These are phyloP conservation scores for Chiloscyllium plagiosum DNA, from an alignment of 2,113 vertebrate species.

Conservation along the genomic window DNA sequence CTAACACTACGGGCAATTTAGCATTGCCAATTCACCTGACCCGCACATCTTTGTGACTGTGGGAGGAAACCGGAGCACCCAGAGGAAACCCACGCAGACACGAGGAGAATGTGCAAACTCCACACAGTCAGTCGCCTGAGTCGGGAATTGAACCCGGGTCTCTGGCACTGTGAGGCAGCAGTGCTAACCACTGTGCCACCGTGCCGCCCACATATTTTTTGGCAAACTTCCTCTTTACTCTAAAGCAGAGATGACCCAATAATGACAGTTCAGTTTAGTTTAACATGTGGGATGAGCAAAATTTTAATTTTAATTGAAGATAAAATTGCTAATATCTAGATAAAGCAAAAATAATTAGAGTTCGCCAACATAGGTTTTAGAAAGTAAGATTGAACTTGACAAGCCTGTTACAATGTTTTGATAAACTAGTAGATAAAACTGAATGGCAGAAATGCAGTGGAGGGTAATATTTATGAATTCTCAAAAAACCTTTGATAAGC, in stretches of 20 bases:
- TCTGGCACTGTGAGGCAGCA: too few relatives aligned
- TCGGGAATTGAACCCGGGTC: too few relatives aligned
- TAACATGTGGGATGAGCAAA: neutral
- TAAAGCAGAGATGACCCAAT: neutral
- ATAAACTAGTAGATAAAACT: neutral
- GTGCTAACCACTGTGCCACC: too few relatives aligned
- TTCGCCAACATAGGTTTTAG: neutral
- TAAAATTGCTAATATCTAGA: neutral
- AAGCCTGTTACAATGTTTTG: neutral
- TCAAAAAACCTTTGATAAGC: neutral
- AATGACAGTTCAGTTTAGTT: neutral
- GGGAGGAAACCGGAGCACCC: too few relatives aligned
- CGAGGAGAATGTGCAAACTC: too few relatives aligned
- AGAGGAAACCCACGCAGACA: too few relatives aligned
- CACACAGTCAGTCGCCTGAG: too few relatives aligned
- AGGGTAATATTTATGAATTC: neutral
- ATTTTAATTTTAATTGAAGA: slow-evolving; percentile 31
- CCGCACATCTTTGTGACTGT: too few relatives aligned
- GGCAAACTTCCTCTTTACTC: too few relatives aligned
- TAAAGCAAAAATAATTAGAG: neutral
- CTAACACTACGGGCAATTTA: too few relatives aligned
- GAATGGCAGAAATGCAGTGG: neutral
- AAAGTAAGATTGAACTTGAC: neutral
- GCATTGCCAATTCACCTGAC: too few relatives aligned
- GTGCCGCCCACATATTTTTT: too few relatives aligned